phyloP scores from a whole-genome alignment of 2,113 vertebrate species.

The Python bivittatus region DNA sequence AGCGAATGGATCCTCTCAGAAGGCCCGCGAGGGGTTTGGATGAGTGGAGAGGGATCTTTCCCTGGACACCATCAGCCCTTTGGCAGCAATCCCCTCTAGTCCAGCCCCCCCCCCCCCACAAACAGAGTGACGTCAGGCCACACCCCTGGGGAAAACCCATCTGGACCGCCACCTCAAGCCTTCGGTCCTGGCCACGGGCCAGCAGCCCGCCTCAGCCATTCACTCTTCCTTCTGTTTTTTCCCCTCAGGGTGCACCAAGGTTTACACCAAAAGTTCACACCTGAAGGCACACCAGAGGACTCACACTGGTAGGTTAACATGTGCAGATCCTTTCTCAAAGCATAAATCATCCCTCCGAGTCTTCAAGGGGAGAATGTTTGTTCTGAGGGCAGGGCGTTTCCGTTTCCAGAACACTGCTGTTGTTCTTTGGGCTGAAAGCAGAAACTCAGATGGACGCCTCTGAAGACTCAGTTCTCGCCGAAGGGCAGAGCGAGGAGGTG shows the following conservation, averaged over 20 bases:
- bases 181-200: background rate
- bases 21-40: too few relatives aligned
- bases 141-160: too few relatives aligned
- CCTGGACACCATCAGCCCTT: too few relatives aligned
- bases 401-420: background rate
- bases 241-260: conserved; percentile 85
- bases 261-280: conserved; percentile 95
- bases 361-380: too few relatives aligned
- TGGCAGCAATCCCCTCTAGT: too few relatives aligned
- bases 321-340: background rate
- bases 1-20: too few relatives aligned
- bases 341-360: background rate
- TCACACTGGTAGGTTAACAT: conserved; percentile 83
- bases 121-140: too few relatives aligned
- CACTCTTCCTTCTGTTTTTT: conserved; percentile 2
- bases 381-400: background rate
- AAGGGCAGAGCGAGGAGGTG: background rate
- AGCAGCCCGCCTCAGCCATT: background rate
- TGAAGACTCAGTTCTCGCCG: background rate
- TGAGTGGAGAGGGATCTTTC: too few relatives aligned
- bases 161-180: too few relatives aligned
- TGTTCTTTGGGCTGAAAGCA: background rate
- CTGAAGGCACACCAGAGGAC: conserved; percentile 93
- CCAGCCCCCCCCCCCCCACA: too few relatives aligned
- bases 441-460: background rate